Evolutionary conservation across 2,113 vertebrate genomes (phyloP).

Genomic region (Phocoena phocoena): DNA sequence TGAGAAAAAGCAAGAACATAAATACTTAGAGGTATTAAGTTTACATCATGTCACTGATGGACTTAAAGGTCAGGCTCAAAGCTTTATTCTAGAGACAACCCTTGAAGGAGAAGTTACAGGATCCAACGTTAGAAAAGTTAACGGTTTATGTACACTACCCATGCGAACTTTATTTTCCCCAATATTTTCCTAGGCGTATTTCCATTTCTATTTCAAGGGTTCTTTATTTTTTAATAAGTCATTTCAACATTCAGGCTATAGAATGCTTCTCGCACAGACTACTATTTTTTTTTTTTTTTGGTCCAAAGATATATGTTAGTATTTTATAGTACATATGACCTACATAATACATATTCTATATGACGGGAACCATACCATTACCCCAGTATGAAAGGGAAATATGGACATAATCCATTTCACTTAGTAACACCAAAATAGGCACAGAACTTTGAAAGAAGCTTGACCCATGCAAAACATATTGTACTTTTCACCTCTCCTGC

Average conservation of each 20-base stretch:
- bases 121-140: neutral
- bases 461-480: neutral
- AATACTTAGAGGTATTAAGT: neutral
- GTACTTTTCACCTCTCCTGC: neutral
- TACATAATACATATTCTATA: neutral
- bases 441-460: neutral
- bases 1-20: neutral
- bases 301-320: neutral
- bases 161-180: neutral
- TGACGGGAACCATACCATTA: neutral
- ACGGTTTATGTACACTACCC: neutral
- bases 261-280: neutral
- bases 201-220: neutral
- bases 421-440: neutral
- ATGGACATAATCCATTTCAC: neutral
- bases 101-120: neutral
- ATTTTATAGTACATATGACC: neutral
- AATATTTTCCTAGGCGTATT: neutral
- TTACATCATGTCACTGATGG: neutral
- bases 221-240: neutral
- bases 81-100: neutral
- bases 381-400: neutral
- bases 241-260: neutral
- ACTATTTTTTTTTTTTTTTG: neutral
- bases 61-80: neutral